phyloP scores from a whole-genome alignment of 1,140 invertebrate species.

The Berghia stephanieae region DNA sequence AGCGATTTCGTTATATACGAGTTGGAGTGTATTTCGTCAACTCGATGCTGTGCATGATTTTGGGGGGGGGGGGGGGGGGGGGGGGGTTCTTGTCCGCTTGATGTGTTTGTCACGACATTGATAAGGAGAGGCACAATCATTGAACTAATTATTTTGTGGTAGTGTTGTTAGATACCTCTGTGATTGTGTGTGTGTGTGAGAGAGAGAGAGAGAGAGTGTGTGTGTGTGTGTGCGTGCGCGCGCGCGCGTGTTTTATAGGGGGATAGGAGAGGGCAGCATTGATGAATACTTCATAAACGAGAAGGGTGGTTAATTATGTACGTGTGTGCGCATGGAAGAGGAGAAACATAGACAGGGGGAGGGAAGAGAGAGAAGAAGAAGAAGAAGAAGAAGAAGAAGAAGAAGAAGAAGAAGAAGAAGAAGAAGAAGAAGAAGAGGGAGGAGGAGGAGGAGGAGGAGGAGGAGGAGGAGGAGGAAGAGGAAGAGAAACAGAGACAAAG shows the following conservation, averaged over 20 bases:
- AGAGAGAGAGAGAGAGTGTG: neutral
- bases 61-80: neutral
- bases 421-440: neutral
- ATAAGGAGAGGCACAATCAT: no score
- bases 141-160: no score
- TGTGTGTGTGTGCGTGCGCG: neutral
- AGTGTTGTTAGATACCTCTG: no score
- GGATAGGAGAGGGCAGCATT: no score
- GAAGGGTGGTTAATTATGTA: no score
- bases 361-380: no score
- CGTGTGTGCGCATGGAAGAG: no score
- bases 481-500: conserved; percentile 11
- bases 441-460: neutral
- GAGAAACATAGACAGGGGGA: no score
- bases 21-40: no score
- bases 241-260: conserved; percentile 7
- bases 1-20: no score
- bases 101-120: no score
- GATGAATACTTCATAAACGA: no score
- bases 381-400: neutral
- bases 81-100: neutral
- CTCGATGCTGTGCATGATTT: neutral
- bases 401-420: neutral
- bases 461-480: neutral
- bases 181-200: neutral